A percentile compares a stretch with the other conserved stretches of the same genome.
Evolutionary conservation across 2,888 invertebrate genomes (phyloP).

Genomic region (Dusona sp.): DNA sequence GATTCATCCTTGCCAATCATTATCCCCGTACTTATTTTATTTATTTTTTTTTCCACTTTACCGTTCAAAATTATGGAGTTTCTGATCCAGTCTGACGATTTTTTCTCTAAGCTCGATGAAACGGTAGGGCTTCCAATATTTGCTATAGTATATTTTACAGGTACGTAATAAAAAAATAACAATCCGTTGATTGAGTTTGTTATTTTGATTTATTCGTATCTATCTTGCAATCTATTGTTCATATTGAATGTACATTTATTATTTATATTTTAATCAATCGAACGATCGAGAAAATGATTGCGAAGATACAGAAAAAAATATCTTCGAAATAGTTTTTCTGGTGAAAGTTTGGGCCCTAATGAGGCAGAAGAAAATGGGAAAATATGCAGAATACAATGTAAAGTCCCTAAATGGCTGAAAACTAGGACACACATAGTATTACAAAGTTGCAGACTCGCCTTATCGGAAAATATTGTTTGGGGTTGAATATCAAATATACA

Average conservation of each 20-base stretch:
- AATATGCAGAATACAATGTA: slow-evolving; percentile 32
- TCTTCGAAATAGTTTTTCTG: not conserved
- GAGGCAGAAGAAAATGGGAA: slow-evolving; percentile 13
- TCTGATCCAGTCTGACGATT: not conserved
- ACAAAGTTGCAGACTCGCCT: slow-evolving; percentile 39
- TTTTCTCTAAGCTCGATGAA: not conserved
- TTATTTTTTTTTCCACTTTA: slow-evolving; percentile 5
- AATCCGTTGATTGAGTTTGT: no score
- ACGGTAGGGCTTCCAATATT: not conserved
- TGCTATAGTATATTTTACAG: not conserved
- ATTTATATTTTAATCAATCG: not conserved
- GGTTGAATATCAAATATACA: slow-evolving; percentile 38
- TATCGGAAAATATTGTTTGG: slow-evolving; percentile 44
- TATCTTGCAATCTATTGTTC: not conserved
- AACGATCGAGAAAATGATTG: not conserved
- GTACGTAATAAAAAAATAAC: no score
- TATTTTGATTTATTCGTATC: no score
- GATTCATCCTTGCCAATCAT: not conserved
- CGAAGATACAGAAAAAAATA: not conserved
- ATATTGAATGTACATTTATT: not conserved
- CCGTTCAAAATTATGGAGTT: slow-evolving; percentile 1
- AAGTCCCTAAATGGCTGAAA: slow-evolving; percentile 12
- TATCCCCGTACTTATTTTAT: not conserved
- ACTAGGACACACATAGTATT: not conserved
- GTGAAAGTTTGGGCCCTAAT: slow-evolving; percentile 23